Percentiles rank a stretch among this genome's conserved stretches.
Conservation (phyloP, 2,113 vertebrate genomes). For the Oophaga pumilio region DNA sequence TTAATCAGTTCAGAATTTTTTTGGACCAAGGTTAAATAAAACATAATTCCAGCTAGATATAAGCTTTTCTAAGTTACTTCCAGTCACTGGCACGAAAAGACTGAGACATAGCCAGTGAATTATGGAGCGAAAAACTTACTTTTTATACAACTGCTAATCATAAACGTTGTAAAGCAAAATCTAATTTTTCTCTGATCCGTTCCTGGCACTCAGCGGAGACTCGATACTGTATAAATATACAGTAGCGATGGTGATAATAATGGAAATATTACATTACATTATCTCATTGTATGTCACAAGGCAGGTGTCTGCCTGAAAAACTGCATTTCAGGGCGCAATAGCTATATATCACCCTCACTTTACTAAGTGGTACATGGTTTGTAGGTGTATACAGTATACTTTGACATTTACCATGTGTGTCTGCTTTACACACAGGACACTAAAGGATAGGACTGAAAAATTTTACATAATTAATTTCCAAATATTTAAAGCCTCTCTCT, state of each 20-base stretch:
- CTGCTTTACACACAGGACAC: background rate
- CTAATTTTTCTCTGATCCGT: background rate
- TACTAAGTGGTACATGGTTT: background rate
- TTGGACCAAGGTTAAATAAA: too few relatives aligned
- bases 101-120: background rate
- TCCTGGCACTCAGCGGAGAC: background rate
- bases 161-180: background rate
- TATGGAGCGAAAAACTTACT: background rate
- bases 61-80: background rate
- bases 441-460: background rate
- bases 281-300: conserved; percentile 13
- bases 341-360: background rate
- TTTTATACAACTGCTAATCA: background rate
- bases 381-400: background rate
- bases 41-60: background rate
- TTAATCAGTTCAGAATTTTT: too few relatives aligned
- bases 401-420: background rate
- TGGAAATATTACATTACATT: conserved; percentile 33
- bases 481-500: too few relatives aligned
- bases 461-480: too few relatives aligned
- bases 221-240: conserved; percentile 29
- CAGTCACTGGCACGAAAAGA: background rate
- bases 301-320: background rate
- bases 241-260: conserved; percentile 9
- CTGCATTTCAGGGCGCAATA: background rate